These are phyloP conservation scores for Scaptomyza tumidula DNA, from an alignment of 2,888 invertebrate species.

Conservation along the genomic window DNA sequence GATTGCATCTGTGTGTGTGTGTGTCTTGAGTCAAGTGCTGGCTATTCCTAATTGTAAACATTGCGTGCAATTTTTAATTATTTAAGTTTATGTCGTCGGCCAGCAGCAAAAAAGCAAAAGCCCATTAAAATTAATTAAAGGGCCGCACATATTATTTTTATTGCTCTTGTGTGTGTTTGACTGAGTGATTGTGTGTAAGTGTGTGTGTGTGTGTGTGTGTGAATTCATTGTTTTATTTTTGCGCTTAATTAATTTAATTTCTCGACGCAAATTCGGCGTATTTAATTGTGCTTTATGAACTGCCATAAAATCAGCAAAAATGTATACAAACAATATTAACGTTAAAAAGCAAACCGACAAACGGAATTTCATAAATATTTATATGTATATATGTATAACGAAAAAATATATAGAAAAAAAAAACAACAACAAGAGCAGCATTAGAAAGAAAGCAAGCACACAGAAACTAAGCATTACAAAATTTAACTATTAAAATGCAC, in stretches of 20 bases:
- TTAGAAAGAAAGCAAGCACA: slow-evolving; percentile 41
- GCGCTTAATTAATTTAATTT: slow-evolving; percentile 78
- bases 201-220: slow-evolving; percentile 40
- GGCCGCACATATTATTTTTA: slow-evolving; percentile 72
- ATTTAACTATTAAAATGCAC: slow-evolving; percentile 61
- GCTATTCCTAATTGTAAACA: slow-evolving; percentile 79
- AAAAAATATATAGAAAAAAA: background rate
- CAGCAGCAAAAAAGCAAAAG: slow-evolving; percentile 63
- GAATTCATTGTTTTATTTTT: slow-evolving; percentile 64
- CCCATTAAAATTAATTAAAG: slow-evolving; percentile 80
- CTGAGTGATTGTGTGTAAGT: slow-evolving; percentile 5
- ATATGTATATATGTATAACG: slow-evolving; percentile 54
- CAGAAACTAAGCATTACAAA: slow-evolving; percentile 57
- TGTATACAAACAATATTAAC: slow-evolving; percentile 28
- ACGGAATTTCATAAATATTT: slow-evolving; percentile 66
- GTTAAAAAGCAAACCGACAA: slow-evolving; percentile 16
- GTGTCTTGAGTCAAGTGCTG: slow-evolving; percentile 54
- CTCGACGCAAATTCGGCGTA: slow-evolving; percentile 68
- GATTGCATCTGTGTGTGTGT: background rate
- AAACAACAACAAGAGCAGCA: slow-evolving; percentile 35
- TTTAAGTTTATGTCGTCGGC: slow-evolving; percentile 75
- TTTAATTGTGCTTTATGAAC: slow-evolving; percentile 79
- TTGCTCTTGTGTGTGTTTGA: slow-evolving; percentile 52
- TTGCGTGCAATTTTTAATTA: slow-evolving; percentile 84
- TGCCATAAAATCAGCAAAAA: slow-evolving; percentile 75